phyloP scores from a whole-genome alignment of 2,113 vertebrate species.

The Daboia siamensis region DNA sequence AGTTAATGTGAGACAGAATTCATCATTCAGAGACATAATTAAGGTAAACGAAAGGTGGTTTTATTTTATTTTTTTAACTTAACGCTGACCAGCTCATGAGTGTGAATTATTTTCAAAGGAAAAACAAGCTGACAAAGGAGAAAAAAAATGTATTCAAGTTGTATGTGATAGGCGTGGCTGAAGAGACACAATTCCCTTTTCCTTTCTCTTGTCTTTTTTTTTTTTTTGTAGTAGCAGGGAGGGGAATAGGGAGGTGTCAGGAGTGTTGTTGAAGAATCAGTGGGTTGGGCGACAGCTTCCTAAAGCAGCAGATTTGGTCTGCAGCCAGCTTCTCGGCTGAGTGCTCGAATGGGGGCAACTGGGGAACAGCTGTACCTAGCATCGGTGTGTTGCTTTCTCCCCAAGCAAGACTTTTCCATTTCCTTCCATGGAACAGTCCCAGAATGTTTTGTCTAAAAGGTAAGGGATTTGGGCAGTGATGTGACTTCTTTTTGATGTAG shows the following conservation, averaged over 20 bases:
- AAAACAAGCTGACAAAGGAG: conserved; percentile 57
- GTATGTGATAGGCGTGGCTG: neutral
- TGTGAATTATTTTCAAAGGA: conserved; percentile 13
- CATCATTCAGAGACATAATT: conserved; percentile 27
- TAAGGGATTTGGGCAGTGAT: conserved; percentile 49
- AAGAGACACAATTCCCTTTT: neutral
- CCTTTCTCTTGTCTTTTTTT: neutral
- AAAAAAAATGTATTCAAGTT: neutral
- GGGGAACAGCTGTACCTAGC: conserved; percentile 57
- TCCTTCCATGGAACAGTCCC: conserved; percentile 44
- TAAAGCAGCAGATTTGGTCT: conserved; percentile 56
- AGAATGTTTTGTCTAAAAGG: conserved; percentile 81
- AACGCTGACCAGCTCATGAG: conserved; percentile 36
- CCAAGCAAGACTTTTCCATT: neutral
- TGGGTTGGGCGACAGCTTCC: conserved; percentile 67
- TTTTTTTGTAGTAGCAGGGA: conserved; percentile 17
- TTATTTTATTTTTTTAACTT: conserved; percentile 3
- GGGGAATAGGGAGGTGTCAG: conserved; percentile 56
- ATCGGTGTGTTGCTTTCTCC: neutral
- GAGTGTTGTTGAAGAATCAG: conserved; percentile 46
- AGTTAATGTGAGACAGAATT: conserved; percentile 2
- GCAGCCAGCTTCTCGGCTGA: conserved; percentile 43
- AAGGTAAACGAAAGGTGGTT: conserved; percentile 48
- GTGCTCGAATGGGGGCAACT: conserved; percentile 42
- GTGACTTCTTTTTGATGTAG: neutral